These are phyloP conservation scores for Mola mola DNA, from an alignment of 2,113 vertebrate genomes.

Conservation along the genomic window DNA sequence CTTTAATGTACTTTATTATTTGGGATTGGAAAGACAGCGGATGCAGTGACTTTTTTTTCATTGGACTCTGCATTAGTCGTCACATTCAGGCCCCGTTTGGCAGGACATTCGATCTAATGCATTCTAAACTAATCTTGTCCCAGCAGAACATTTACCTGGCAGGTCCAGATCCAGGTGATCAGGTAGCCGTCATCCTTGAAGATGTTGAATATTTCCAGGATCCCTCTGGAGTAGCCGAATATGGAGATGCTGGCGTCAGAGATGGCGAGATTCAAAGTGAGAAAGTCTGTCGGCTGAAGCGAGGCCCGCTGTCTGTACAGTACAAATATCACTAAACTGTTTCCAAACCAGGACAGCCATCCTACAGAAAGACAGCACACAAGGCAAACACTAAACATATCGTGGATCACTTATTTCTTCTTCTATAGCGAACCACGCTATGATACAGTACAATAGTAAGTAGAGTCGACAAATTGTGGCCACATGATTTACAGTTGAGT, in stretches of 20 bases:
- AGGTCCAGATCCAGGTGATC: slow-evolving; percentile 88
- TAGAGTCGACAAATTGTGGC: no score
- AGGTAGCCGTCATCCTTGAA: slow-evolving; percentile 87
- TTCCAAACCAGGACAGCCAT: slow-evolving; percentile 91
- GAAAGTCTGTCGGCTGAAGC: slow-evolving; percentile 86
- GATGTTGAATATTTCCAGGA: slow-evolving; percentile 88
- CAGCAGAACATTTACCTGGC: slow-evolving; percentile 86
- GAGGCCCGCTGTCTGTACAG: slow-evolving; percentile 84
- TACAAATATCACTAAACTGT: slow-evolving; percentile 88
- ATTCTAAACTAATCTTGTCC: no score
- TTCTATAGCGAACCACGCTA: not conserved
- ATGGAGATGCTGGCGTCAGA: slow-evolving; percentile 88
- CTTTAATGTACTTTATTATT: slow-evolving; percentile 47
- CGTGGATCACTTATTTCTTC: no score
- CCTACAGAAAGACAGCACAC: slow-evolving; percentile 66
- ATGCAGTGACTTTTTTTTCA: slow-evolving; percentile 2
- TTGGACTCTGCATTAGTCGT: no score
- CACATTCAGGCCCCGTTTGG: no score
- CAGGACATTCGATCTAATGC: no score
- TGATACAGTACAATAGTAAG: not conserved
- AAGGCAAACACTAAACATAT: not conserved
- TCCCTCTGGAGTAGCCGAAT: slow-evolving; percentile 88
- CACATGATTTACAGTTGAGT: no score
- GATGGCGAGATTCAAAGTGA: slow-evolving; percentile 87
- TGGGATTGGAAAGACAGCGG: slow-evolving; percentile 26